Conservation (phyloP, 53 echinoderm and acorn worm species). For the Paracentrotus lividus region DNA sequence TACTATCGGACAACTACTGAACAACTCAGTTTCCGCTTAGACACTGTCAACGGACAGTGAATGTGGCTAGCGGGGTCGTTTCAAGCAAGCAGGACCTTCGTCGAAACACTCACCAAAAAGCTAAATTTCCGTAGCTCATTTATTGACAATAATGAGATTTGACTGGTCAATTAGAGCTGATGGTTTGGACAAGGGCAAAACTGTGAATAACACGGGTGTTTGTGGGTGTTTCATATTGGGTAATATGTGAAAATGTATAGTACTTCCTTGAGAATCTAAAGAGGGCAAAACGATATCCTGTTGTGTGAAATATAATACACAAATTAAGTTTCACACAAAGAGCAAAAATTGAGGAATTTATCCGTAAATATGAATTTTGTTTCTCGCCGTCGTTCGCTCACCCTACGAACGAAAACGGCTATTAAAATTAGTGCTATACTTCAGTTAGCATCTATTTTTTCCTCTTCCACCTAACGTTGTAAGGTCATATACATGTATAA, state of each 20-base stretch:
- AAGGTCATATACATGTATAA: no score
- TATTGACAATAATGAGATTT: background rate
- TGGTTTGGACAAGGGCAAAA: background rate
- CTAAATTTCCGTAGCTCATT: slow-evolving; percentile 17
- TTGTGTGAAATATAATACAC: background rate
- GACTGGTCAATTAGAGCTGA: background rate
- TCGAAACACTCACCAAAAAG: background rate
- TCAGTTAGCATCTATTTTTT: no score
- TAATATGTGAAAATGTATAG: background rate
- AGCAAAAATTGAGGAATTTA: no score
- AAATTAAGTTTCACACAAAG: no score
- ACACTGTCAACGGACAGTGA: no score
- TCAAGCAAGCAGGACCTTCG: background rate
- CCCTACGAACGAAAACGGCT: no score
- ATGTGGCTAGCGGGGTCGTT: background rate
- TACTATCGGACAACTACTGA: no score
- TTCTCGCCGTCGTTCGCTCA: no score
- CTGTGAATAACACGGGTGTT: background rate
- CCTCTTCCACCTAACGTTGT: no score
- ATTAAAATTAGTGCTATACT: no score
- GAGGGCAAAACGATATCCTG: background rate
- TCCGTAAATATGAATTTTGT: no score
- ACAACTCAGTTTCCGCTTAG: no score
- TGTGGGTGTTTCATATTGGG: background rate
- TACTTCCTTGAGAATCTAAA: background rate